Percentiles rank a stretch among this genome's conserved stretches.
Evolutionary conservation across 2,113 vertebrate species (phyloP).

Genomic region (Pseudorhombus dupliciocellatus): DNA sequence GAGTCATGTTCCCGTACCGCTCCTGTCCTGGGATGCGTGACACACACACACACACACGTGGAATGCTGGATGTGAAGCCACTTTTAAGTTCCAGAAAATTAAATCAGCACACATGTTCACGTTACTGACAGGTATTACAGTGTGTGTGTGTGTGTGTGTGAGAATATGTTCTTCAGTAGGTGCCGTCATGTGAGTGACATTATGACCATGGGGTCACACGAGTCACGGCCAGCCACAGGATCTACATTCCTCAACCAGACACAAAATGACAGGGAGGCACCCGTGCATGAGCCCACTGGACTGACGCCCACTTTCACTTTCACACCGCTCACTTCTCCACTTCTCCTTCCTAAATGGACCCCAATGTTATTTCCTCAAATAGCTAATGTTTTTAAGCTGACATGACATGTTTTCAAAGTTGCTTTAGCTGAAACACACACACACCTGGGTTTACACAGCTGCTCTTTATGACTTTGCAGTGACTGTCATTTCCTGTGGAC

Average conservation of each 20-base stretch:
- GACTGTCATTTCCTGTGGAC: background rate
- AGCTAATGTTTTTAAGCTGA: too few species aligned
- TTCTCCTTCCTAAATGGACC: background rate
- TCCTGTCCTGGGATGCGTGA: constrained; percentile 79
- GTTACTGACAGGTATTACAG: background rate
- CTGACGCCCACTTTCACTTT: background rate
- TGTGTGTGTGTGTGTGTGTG: constrained; percentile 12
- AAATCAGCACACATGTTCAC: constrained; percentile 8
- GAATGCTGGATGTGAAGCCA: background rate
- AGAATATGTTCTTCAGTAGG: constrained; percentile 12
- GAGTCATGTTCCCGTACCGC: constrained; percentile 87
- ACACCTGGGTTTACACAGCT: background rate
- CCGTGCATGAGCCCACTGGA: constrained; percentile 6
- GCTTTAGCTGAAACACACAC: background rate
- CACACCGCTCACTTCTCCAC: background rate
- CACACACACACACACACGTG: constrained; percentile 12
- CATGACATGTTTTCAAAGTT: too few species aligned
- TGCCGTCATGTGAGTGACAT: constrained; percentile 73
- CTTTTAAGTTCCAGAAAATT: constrained; percentile 12
- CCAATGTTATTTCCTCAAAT: background rate
- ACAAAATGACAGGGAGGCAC: constrained; percentile 56
- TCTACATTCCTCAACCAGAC: constrained; percentile 68
- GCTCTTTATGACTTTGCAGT: too few species aligned
- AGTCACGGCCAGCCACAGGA: constrained; percentile 66
- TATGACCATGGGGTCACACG: constrained; percentile 65